Evolutionary conservation across 1,140 invertebrate genomes (phyloP).

Genomic region (Calycopis cecrops): DNA sequence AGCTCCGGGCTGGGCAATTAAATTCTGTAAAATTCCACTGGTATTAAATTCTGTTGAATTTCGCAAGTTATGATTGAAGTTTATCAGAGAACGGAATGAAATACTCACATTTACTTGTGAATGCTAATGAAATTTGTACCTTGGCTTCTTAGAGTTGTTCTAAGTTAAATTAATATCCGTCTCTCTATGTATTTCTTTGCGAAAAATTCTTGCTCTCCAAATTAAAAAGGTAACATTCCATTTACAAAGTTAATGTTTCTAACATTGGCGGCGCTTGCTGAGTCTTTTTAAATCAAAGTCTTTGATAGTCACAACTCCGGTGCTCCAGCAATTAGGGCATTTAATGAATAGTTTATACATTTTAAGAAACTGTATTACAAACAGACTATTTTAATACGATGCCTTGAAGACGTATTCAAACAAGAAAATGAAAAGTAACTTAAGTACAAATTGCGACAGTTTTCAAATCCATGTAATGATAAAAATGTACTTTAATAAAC

Average conservation of each 20-base stretch:
- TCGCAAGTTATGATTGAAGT: too few relatives aligned
- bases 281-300: slow-evolving; percentile 26
- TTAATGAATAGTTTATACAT: too few relatives aligned
- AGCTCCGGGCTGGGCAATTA: not conserved
- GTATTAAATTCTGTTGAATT: too few relatives aligned
- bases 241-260: slow-evolving; percentile 7
- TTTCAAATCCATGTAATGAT: too few relatives aligned
- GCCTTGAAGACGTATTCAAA: too few relatives aligned
- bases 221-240: slow-evolving; percentile 8
- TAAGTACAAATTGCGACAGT: too few relatives aligned
- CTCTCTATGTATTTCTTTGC: not conserved
- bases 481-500: too few relatives aligned
- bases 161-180: not conserved
- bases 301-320: slow-evolving; percentile 17
- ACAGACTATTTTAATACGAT: too few relatives aligned
- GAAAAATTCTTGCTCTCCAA: slow-evolving; percentile 7
- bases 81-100: not conserved
- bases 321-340: not conserved
- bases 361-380: too few relatives aligned
- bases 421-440: too few relatives aligned
- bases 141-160: not conserved
- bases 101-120: not conserved
- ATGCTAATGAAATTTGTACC: slow-evolving; percentile 4
- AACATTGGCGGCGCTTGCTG: slow-evolving; percentile 3
- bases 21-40: not conserved